Base-by-base conservation (phyloP, 2,888 invertebrate species). In the Ophioninae sp. region DNA sequence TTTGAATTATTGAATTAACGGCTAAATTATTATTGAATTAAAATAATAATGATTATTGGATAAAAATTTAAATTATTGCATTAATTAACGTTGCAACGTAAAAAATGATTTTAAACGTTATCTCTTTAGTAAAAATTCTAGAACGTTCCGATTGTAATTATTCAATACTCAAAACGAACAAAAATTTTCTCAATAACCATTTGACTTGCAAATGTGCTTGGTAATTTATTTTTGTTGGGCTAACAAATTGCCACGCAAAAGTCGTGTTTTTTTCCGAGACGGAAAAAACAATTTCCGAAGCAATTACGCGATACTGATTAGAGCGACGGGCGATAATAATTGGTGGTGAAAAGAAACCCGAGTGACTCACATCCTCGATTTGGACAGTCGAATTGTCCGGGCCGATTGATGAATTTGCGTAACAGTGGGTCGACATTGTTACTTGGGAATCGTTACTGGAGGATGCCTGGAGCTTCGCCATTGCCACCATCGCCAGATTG, bases 401-500 rank as follows among this genome's bases (percentile, higher is more conserved):
- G 17, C 80, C 68, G 7, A 76, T 9, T 7, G 90, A 87, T 9
- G 78, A 58, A 79, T 90, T 91, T 37, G 83, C 87, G 81, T 92
- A 91, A 88, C 93, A 93, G 82, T 90, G 90, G 3, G 90, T 88
- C 30, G 87, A 81, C 39, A 86, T 80, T 3, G 89, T 81, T 63
- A 84, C 83, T 22, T 86, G 84, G 20, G 84, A 83, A 79, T 89
- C 85, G 13, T 82, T 78, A 22, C 82, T 86, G 37, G 85, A 76
- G 44, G 86, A 87, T 22, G 89, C 84, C 67, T 90, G 88, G 71
- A 91, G 86, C 85, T 90, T 93, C 81, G 94, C 95, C 96, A 96
- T 96, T 7, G 95, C 96, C 30, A 96, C 95, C 85, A 96, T 94
- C 1, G 96, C 95, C 86, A 96, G 93, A 91, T 96, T 96, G 88